Base-by-base conservation (phyloP, 2,888 invertebrate species). In the Diloba caeruleocephala region DNA sequence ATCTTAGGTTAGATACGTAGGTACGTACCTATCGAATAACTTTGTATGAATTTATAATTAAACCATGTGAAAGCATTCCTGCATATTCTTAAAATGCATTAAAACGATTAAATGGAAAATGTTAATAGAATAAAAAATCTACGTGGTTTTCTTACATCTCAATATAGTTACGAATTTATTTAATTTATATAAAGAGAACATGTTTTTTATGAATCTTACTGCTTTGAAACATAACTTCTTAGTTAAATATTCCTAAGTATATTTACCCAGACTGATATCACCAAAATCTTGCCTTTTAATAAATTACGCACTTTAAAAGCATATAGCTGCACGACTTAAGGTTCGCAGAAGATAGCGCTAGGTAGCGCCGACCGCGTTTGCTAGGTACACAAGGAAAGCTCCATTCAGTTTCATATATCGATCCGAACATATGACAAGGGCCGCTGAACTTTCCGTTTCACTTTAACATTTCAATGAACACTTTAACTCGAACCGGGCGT, bases 381-480 rank as follows among this genome's bases (percentile, higher is more conserved):
- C 29, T 49, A 56, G 53, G 49, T 46, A 58, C 83, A 81, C 84
- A 75, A 78, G 63, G 76, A 77, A 78, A 77, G 71, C 71, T 85
- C 69, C 89, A 89, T 90, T 90, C 87, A 89, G 75, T 66, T 81
- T 76, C 71, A 68, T 62, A 77, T 85, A 91, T 90, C 87, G 90
- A 91, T 87, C 88, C 85, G 78, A 79, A 70, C 84, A 76, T 77
- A 78, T 78, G 84, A 73, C 81, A 74, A 80, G 78, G 74, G 75
- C 72, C 76, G 81, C 75, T 79, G 79, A 89, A 92, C 91, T 91
- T 90, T 90, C 86, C 70, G 74, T 90, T 90, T 90, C 90, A 92
- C 92, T 86, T 77, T 56, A 72, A 74, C 66, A 66, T 72, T 65
- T 51, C 25, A 50, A 34, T 39, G 41, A 56, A 43, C 85, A 84